phyloP scores from a whole-genome alignment of 2,113 vertebrate genomes.

The Oreotrochilus melanogaster region DNA sequence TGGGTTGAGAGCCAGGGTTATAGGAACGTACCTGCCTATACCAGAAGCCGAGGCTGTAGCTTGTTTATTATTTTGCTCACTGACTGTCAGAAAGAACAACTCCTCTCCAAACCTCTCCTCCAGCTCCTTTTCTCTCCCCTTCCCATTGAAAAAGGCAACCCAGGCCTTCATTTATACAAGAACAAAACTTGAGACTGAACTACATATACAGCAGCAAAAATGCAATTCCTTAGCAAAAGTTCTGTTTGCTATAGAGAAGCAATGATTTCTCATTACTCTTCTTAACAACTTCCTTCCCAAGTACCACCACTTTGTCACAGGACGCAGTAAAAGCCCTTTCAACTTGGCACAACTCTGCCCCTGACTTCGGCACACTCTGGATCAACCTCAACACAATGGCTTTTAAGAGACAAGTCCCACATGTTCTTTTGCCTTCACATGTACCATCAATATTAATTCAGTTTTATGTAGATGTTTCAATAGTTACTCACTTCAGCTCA shows the following conservation, averaged over 20 bases:
- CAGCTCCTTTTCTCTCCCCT: background rate
- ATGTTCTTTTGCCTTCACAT: background rate
- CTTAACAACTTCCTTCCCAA: accelerated
- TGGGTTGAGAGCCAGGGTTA: background rate
- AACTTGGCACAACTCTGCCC: background rate
- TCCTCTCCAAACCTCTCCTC: background rate
- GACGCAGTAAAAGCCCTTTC: background rate
- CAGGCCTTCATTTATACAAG: background rate
- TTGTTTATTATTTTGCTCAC: background rate
- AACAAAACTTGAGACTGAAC: background rate
- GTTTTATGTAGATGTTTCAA: background rate
- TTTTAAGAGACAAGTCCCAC: background rate
- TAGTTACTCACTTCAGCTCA: background rate
- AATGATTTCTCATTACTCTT: background rate
- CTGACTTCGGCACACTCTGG: background rate
- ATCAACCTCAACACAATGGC: background rate
- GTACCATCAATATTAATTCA: background rate
- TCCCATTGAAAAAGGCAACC: background rate
- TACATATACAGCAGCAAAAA: background rate
- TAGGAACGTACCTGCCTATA: background rate
- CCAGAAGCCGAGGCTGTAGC: background rate
- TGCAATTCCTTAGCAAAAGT: background rate
- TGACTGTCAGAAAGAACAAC: background rate
- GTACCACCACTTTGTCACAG: background rate
- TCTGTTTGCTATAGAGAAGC: background rate